Evolutionary conservation across 2,113 vertebrate species (phyloP).

Genomic region (Diglossa brunneiventris): DNA sequence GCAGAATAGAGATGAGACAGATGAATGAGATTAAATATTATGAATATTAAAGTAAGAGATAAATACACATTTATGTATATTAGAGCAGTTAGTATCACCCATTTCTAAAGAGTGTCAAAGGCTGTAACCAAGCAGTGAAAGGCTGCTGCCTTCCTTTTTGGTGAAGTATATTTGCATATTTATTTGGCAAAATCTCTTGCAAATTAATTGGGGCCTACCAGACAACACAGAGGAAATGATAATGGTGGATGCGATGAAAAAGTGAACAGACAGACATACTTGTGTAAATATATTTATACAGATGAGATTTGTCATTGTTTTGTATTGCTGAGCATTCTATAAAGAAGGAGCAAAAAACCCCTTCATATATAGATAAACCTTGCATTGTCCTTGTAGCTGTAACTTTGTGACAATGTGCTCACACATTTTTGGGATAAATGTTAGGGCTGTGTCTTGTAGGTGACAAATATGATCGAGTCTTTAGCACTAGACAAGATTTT

Average conservation of each 20-base stretch:
- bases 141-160: background rate
- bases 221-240: background rate
- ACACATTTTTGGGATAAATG: background rate
- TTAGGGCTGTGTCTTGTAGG: background rate
- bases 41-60: background rate
- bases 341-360: background rate
- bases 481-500: background rate
- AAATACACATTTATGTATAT: background rate
- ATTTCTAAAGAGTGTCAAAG: background rate
- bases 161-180: background rate
- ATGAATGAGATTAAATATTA: background rate
- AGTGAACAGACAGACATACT: background rate
- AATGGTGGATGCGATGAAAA: background rate
- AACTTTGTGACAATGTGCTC: background rate
- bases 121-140: background rate
- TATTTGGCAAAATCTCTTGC: background rate
- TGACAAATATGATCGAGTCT: background rate
- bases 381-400: background rate
- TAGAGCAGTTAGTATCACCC: background rate
- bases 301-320: background rate
- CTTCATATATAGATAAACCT: background rate
- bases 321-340: fast-evolving
- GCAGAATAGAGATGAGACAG: background rate
- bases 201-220: background rate
- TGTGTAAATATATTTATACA: background rate